Evolutionary conservation across 2,113 vertebrate genomes (phyloP).

Genomic region (Tenrec ecaudatus): DNA sequence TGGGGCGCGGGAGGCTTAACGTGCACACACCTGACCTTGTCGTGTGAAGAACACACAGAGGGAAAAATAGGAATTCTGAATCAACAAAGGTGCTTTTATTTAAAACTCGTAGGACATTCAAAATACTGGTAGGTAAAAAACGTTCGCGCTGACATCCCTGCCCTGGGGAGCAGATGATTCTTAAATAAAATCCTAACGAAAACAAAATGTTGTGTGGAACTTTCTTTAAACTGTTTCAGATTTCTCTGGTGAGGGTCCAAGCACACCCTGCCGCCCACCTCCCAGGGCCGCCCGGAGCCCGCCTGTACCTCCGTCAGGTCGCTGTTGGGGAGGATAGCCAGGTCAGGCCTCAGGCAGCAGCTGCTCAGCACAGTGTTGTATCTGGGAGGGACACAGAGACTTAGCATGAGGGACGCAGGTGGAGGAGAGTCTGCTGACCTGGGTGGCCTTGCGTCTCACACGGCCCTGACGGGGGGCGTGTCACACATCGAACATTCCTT

Average conservation of each 20-base stretch:
- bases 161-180: background rate
- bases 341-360: slow-evolving; percentile 93
- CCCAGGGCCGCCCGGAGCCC: background rate
- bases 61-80: background rate
- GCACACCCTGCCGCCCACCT: background rate
- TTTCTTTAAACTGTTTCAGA: background rate
- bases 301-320: slow-evolving; percentile 94
- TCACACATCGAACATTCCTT: slow-evolving; percentile 71
- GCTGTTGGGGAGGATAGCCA: slow-evolving; percentile 92
- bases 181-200: background rate
- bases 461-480: background rate
- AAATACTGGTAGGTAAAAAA: background rate
- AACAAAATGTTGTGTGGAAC: background rate
- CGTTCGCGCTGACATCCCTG: background rate
- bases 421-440: background rate
- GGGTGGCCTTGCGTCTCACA: slow-evolving; percentile 3
- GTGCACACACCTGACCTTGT: background rate
- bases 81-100: background rate
- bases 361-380: slow-evolving; percentile 92
- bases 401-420: background rate
- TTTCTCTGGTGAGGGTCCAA: background rate
- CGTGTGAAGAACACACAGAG: slow-evolving; percentile 10
- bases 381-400: slow-evolving; percentile 82
- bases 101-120: background rate
- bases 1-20: background rate